phyloP scores from a whole-genome alignment of 2,888 invertebrate genomes.

The Pandemis cinnamomeana region DNA sequence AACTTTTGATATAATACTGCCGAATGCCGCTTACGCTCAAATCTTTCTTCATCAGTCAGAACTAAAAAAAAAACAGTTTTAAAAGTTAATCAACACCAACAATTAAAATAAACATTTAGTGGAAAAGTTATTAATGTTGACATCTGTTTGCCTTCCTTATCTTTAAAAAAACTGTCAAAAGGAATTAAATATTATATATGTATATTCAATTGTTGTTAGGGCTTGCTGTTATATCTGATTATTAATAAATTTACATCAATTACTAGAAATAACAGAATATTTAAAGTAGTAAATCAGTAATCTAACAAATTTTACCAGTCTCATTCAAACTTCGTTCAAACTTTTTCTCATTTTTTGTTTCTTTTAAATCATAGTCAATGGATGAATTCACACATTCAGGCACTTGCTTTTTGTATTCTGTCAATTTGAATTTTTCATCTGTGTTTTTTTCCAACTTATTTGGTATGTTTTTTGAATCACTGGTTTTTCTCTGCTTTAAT shows the following conservation, averaged over 20 bases:
- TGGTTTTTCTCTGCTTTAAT: constrained; percentile 31
- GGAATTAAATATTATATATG: no score
- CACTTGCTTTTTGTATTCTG: constrained; percentile 48
- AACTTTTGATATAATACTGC: constrained; percentile 90
- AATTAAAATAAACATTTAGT: no score
- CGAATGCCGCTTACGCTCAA: constrained; percentile 87
- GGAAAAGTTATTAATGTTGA: no score
- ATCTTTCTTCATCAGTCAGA: constrained; percentile 87
- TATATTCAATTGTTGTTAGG: no score
- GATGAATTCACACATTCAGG: constrained; percentile 53
- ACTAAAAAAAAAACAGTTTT: constrained; percentile 55
- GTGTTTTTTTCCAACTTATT: constrained; percentile 43
- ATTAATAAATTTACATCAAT: not conserved
- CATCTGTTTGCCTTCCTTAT: no score
- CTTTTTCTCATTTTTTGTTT: constrained; percentile 53
- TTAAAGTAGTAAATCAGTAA: not conserved
- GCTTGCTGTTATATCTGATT: no score
- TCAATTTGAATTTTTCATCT: constrained; percentile 26
- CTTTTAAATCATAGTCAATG: constrained; percentile 44
- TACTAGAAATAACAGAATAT: not conserved
- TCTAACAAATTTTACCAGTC: constrained; percentile 60
- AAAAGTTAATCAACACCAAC: no score
- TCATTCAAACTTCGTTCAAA: constrained; percentile 70
- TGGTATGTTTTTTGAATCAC: constrained; percentile 27
- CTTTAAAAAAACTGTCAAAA: no score